phyloP scores from a whole-genome alignment of 2,888 invertebrate species.

The Drosophila nigricruria region DNA sequence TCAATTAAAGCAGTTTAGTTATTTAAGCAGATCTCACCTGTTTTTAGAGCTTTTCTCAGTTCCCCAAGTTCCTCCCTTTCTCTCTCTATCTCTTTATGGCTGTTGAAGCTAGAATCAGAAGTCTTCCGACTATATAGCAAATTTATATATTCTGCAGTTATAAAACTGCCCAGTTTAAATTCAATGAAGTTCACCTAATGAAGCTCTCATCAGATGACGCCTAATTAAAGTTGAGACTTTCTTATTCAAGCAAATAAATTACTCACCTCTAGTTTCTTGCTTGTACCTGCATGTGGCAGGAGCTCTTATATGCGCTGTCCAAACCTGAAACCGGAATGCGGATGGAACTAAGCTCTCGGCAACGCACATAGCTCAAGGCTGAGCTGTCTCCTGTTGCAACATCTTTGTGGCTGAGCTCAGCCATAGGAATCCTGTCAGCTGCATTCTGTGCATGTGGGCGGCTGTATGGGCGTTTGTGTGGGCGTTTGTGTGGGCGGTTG shows the following conservation, averaged over 20 bases:
- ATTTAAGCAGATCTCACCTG: no score
- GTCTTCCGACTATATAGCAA: no score
- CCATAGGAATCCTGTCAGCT: conserved; percentile 5
- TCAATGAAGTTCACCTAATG: not conserved
- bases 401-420: not conserved
- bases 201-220: not conserved
- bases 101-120: no score
- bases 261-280: not conserved
- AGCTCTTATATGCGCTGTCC: not conserved
- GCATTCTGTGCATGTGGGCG: not conserved
- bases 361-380: not conserved
- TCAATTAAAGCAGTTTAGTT: no score
- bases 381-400: not conserved
- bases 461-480: not conserved
- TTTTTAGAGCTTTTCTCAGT: no score
- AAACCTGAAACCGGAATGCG: not conserved
- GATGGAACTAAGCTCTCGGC: not conserved
- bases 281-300: not conserved
- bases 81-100: no score
- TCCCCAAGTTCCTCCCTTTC: no score
- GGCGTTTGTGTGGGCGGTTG: not conserved
- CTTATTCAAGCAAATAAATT: not conserved
- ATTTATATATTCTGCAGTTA: no score
- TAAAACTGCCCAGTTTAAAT: no score
- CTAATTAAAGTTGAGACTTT: not conserved